phyloP scores from a whole-genome alignment of 2,888 invertebrate species.

The Isoperla grammatica region DNA sequence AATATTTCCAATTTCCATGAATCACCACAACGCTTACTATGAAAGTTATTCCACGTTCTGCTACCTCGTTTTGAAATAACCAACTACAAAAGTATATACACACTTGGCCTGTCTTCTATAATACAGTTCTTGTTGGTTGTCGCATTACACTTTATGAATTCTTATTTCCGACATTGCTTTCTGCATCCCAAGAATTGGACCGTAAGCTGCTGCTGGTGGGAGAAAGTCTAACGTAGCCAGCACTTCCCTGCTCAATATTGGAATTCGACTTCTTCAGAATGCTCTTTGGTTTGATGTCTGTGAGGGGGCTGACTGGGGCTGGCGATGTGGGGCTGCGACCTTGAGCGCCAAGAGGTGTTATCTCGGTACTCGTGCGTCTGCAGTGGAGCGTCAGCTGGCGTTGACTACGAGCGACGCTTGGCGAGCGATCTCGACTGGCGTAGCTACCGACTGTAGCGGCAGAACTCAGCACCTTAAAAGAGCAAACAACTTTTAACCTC shows the following conservation, averaged over 20 bases:
- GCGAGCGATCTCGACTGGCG: conserved; percentile 31
- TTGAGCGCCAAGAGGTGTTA: conserved; percentile 25
- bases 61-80: too few relatives aligned
- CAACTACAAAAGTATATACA: too few relatives aligned
- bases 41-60: too few relatives aligned
- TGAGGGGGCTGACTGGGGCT: conserved; percentile 25
- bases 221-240: conserved; percentile 26
- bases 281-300: conserved; percentile 36
- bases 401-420: conserved; percentile 28
- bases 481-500: not conserved
- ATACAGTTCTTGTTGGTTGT: too few relatives aligned
- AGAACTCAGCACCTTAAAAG: conserved; percentile 30
- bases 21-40: too few relatives aligned
- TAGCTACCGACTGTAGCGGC: conserved; percentile 31
- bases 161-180: conserved; percentile 3
- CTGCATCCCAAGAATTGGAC: conserved; percentile 32
- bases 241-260: conserved; percentile 33
- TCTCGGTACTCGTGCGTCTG: conserved; percentile 29
- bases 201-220: conserved; percentile 28
- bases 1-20: too few relatives aligned
- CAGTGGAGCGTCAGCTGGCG: conserved; percentile 29
- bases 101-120: too few relatives aligned
- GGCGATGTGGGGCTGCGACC: conserved; percentile 30
- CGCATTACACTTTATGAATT: too few relatives aligned
- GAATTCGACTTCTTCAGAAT: conserved; percentile 38